Evolutionary conservation across 2,113 vertebrate genomes (phyloP).

Genomic region (Echinops telfairi): DNA sequence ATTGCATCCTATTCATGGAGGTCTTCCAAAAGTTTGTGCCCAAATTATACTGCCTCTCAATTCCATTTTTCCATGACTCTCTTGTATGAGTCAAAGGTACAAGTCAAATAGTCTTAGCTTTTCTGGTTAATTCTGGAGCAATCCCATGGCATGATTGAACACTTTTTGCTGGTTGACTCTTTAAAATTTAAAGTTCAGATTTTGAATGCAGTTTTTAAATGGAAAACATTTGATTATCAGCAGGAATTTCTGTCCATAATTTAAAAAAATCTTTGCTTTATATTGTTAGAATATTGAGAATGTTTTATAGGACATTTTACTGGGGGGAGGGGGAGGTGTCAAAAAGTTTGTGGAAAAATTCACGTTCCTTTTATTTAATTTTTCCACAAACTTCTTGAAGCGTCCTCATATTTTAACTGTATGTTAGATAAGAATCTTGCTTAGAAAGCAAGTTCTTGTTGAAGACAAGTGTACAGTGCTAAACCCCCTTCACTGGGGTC

Average conservation of each 20-base stretch:
- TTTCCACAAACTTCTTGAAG: too few relatives aligned
- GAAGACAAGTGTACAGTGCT: not conserved
- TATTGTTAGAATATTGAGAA: constrained; percentile 16
- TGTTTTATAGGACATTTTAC: not conserved
- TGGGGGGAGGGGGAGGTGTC: too few relatives aligned
- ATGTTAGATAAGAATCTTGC: constrained; percentile 22
- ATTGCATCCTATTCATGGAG: not conserved
- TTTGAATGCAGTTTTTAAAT: not conserved
- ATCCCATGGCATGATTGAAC: not conserved
- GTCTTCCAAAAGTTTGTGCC: too few relatives aligned
- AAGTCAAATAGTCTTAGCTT: not conserved
- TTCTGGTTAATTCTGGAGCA: not conserved
- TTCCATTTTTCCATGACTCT: too few relatives aligned
- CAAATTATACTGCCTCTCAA: not conserved
- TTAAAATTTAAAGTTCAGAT: not conserved
- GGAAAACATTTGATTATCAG: constrained; percentile 9
- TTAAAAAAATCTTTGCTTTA: constrained; percentile 52
- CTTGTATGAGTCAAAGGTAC: not conserved
- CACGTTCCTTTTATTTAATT: too few relatives aligned
- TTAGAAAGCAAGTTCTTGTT: not conserved
- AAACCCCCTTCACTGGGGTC: not conserved
- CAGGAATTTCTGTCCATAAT: constrained; percentile 21
- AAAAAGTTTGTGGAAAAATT: too few relatives aligned
- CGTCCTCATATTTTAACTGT: constrained; percentile 35
- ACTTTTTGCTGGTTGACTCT: not conserved